Evolutionary conservation across 2,113 vertebrate species (phyloP).

Genomic region (Pseudopipra pipra): DNA sequence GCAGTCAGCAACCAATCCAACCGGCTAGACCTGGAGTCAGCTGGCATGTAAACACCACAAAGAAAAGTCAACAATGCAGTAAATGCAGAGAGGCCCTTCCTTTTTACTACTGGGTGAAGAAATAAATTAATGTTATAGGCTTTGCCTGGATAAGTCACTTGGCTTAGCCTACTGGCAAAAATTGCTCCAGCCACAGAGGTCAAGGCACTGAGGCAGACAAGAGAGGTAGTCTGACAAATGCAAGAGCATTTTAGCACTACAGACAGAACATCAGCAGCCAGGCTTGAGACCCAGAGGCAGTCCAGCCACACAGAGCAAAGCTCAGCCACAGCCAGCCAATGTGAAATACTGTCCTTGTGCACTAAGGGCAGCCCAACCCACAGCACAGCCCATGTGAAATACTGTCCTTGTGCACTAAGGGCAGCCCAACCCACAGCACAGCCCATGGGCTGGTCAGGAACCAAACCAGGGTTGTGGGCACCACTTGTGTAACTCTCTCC

Average conservation of each 20-base stretch:
- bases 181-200: background rate
- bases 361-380: background rate
- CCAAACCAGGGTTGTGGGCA: background rate
- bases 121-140: background rate
- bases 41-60: background rate
- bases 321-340: background rate
- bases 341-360: background rate
- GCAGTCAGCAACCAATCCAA: background rate
- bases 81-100: background rate
- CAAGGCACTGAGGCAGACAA: background rate
- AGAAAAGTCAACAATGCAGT: background rate
- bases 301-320: background rate
- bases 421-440: background rate
- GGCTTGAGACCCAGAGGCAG: background rate
- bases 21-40: background rate
- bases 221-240: background rate
- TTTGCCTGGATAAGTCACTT: background rate
- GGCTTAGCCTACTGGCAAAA: background rate
- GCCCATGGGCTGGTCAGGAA: background rate
- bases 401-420: background rate
- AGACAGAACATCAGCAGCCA: background rate
- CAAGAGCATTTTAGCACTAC: background rate
- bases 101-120: background rate
- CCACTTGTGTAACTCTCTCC: background rate
- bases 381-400: background rate